A percentile compares a stretch with the other conserved stretches of the same genome.
Evolutionary conservation across 2,888 invertebrate species (phyloP).

Genomic region (Lycocerus yunnanus): DNA sequence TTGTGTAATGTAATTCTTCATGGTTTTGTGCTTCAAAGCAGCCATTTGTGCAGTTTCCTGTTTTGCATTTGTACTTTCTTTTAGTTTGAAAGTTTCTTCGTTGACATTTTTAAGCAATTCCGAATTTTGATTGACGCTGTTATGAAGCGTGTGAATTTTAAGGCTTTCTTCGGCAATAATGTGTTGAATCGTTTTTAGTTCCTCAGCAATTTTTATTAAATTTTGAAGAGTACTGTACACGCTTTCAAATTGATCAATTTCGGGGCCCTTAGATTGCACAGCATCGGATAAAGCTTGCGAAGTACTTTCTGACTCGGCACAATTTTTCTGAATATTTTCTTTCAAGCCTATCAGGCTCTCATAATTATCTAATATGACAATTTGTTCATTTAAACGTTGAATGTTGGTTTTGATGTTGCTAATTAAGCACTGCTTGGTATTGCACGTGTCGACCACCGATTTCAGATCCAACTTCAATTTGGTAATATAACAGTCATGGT

Average conservation of each 20-base stretch:
- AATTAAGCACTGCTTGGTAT: conserved; percentile 1
- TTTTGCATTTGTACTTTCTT: not conserved
- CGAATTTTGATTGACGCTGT: not conserved
- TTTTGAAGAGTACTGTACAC: not conserved
- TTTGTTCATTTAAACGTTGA: conserved; percentile 3
- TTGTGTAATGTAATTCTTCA: not conserved
- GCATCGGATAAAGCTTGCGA: not conserved
- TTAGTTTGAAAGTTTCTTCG: not conserved
- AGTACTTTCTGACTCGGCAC: not conserved
- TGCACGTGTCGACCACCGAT: not conserved
- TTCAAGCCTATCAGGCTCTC: not conserved
- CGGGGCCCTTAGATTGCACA: not conserved
- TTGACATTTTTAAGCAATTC: not conserved
- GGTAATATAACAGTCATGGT: not conserved
- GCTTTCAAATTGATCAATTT: not conserved
- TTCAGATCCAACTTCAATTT: not conserved
- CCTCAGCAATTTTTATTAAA: not conserved
- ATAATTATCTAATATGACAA: conserved; percentile 1
- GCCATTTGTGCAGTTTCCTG: not conserved
- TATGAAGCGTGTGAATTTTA: not conserved
- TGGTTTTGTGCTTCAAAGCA: not conserved
- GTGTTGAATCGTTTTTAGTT: not conserved
- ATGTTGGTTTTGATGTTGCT: not conserved
- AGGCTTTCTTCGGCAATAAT: not conserved
- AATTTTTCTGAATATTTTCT: not conserved